Evolutionary conservation across 2,113 vertebrate species (phyloP), one percentile per base, ranked within the genome.

Genomic region (Ploceus nigricollis): DNA sequence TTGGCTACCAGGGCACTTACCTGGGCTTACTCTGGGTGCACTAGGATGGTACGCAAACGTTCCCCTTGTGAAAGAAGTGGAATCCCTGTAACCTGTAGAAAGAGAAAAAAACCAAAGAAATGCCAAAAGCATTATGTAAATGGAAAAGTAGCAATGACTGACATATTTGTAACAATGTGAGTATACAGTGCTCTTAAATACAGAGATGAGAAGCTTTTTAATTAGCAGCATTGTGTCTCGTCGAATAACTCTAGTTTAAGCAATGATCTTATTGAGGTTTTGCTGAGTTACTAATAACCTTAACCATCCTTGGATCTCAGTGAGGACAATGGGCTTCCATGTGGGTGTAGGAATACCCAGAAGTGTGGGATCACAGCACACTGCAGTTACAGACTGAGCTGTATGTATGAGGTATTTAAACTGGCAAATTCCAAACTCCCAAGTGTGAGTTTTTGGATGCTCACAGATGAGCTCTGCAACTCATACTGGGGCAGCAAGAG

Each of bases 31-130:
- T 77, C 19, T 63, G 37, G 61, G 1, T 44, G 7, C 11, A 51
- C 64, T 9, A 72, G 88, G 18, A 44, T 4, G 10, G 35, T 82
- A 90, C 2, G 76, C 7, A 82, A 96, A 94, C 2, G 50, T 92
- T 65, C 25, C 90, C 51, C 65, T 96, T 39, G 45, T 24, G 76
- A 96, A 96, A 68, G 72, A 10, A 57, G 4, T 17, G 3, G 90
- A 91, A 42, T 94, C 92, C 33, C 50, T 75, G 44, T 54, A 89
- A 72, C 78, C 97, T 97, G 71, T 91, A 94, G 10, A 82, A 83
- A 66, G 50, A 81, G 15, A 30, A 19, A 68, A 68, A 87, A 33
- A 6, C 0, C 7, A 37, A 82, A 63, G 44, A 48, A 71, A 81
- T 16, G 40, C 21, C 73, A 70, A 76, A 86, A 56, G 8, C 15